Evolutionary conservation across 1,140 invertebrate genomes (phyloP).

Genomic region (Eumeta japonica): DNA sequence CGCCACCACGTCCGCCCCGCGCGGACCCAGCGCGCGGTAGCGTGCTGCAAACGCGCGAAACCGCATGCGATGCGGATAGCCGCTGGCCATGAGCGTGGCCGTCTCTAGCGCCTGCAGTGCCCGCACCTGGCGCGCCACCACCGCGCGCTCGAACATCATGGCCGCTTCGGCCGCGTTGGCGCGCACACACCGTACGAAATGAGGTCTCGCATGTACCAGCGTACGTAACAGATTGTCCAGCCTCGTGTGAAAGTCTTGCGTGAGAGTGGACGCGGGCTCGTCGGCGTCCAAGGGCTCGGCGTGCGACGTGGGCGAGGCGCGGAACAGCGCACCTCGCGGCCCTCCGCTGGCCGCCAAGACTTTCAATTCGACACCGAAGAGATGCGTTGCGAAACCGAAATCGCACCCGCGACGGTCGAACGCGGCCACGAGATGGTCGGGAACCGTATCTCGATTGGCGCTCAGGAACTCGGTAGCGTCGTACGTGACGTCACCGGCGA

Average conservation of each 20-base stretch:
- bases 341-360: slow-evolving; percentile 79
- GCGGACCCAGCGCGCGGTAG: slow-evolving; percentile 77
- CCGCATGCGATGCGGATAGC: slow-evolving; percentile 91
- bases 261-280: slow-evolving; percentile 86
- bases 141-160: slow-evolving; percentile 75
- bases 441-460: slow-evolving; percentile 88
- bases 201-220: slow-evolving; percentile 87
- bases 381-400: slow-evolving; percentile 92
- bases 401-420: slow-evolving; percentile 92
- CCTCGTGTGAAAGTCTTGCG: slow-evolving; percentile 92
- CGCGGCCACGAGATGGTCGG: slow-evolving; percentile 87
- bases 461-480: slow-evolving; percentile 87
- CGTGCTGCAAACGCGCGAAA: slow-evolving; percentile 90
- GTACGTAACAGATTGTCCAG: slow-evolving; percentile 89
- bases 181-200: slow-evolving; percentile 90
- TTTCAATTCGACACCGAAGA: slow-evolving; percentile 91
- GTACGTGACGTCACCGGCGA: slow-evolving; percentile 85
- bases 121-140: slow-evolving; percentile 80
- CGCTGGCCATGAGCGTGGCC: slow-evolving; percentile 90
- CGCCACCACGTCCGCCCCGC: slow-evolving; percentile 72
- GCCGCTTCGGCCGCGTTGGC: slow-evolving; percentile 78
- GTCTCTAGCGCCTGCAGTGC: slow-evolving; percentile 93
- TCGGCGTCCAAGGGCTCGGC: slow-evolving; percentile 84
- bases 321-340: slow-evolving; percentile 79
- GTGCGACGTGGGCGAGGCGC: slow-evolving; percentile 88